Percentiles rank a stretch among this genome's conserved stretches.
Conservation (phyloP, 1,140 invertebrate genomes). For the Lepidurus arcticus region DNA sequence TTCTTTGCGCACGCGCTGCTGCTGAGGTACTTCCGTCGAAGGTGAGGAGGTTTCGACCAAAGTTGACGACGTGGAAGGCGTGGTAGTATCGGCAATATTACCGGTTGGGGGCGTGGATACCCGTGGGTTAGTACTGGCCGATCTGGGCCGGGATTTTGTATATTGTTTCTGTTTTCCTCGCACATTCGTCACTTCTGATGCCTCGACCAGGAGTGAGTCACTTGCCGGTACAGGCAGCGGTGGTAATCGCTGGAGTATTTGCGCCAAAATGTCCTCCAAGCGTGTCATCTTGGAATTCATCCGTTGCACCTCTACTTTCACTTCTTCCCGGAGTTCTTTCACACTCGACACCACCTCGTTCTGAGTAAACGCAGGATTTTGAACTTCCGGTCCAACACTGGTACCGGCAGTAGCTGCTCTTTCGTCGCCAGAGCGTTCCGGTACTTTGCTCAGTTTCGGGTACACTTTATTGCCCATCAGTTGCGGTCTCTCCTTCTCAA, state of each 20-base stretch:
- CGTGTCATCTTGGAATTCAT: slow-evolving; percentile 31
- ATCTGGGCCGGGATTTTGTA: not conserved
- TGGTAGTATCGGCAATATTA: not conserved
- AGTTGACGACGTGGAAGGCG: slow-evolving; percentile 1
- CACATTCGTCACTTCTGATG: not conserved
- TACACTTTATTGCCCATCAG: slow-evolving; percentile 61
- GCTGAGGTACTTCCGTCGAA: not conserved
- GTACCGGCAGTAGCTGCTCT: slow-evolving; percentile 17
- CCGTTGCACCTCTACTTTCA: slow-evolving; percentile 30
- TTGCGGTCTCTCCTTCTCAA: slow-evolving; percentile 34
- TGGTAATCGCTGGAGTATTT: slow-evolving; percentile 28
- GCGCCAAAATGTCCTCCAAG: slow-evolving; percentile 29
- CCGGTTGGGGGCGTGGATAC: not conserved
- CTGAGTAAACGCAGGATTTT: not conserved
- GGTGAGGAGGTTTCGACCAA: slow-evolving; percentile 5
- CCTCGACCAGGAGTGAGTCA: not conserved
- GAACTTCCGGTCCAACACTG: not conserved
- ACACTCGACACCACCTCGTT: not conserved
- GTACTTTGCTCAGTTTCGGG: slow-evolving; percentile 53
- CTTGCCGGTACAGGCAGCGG: not conserved
- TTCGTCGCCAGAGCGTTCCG: slow-evolving; percentile 28
- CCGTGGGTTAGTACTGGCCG: not conserved
- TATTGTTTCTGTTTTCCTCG: not conserved
- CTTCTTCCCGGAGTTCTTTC: slow-evolving; percentile 29
- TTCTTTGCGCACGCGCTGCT: slow-evolving; percentile 6